Base-by-base conservation (phyloP, 2,888 invertebrate genomes). In the Esperia sulphurella region DNA sequence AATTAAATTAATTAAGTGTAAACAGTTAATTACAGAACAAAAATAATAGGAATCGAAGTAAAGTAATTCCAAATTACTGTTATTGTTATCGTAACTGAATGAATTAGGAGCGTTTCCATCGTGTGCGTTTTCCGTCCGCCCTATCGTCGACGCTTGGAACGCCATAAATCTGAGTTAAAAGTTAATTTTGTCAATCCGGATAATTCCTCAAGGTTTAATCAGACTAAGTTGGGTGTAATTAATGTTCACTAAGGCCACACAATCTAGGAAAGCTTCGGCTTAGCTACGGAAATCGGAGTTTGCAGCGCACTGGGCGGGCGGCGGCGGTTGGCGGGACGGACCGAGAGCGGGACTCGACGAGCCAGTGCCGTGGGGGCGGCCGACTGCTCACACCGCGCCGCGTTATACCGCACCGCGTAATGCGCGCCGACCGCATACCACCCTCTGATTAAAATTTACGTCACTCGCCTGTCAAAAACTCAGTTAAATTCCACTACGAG, bases 171-270 rank as follows among this genome's bases (percentile, higher is more conserved):
- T 82, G 75, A 85, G 85, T 87, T 87, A 86, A 88, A 88, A 88
- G 88, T 88, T 88, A 89, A 87, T 89, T 89, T 88, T 83, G 85
- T 86, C 87, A 87, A 87, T 88, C 85, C 83, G 81, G 79, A 84
- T 89, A 88, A 89, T 88, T 85, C 87, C 88, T 87, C 83, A 84
- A 83, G 87, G 84, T 87, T 89, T 89, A 89, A 87, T 87, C 86
- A 86, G 86, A 81, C 83, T 86, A 85, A 88, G 87, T 89, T 88
- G 77, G 83, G 79, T 84, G 85, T 87, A 89, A 89, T 89, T 87
- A 87, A 89, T 88, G 87, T 86, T 89, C 86, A 79, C 78, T 88
- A 85, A 85, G 87, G 85, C 83, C 83, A 83, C 83, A 86, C 84
- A 82, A 85, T 86, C 84, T 83, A 84, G 83, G 85, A 80, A 79